phyloP scores from a whole-genome alignment of 1,140 invertebrate genomes.

The Triops longicaudatus region DNA sequence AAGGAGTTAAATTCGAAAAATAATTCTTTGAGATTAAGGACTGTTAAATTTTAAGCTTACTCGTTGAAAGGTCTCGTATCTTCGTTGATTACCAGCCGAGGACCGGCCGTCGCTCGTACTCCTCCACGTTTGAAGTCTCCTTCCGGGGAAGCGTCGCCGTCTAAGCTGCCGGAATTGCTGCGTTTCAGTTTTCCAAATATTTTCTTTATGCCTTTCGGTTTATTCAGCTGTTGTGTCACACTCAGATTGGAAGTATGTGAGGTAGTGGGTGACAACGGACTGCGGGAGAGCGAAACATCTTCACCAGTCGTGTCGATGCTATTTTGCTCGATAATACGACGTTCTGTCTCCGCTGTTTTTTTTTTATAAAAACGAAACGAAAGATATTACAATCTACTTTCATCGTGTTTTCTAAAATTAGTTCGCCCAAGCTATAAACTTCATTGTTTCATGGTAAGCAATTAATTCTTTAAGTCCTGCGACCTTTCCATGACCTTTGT shows the following conservation, averaged over 20 bases:
- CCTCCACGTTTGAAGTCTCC: slow-evolving; percentile 60
- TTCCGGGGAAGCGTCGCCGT: slow-evolving; percentile 48
- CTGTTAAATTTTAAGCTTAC: neutral
- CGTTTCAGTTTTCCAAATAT: slow-evolving; percentile 48
- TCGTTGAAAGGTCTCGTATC: slow-evolving; percentile 18
- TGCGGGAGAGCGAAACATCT: slow-evolving; percentile 28
- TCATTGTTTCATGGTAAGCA: no score
- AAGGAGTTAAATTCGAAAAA: no score
- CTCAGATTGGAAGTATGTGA: slow-evolving; percentile 41
- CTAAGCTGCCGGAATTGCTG: slow-evolving; percentile 61
- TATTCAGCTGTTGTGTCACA: slow-evolving; percentile 48
- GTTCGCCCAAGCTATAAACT: no score
- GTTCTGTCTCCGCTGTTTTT: slow-evolving; percentile 38
- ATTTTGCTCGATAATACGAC: neutral
- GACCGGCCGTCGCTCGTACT: slow-evolving; percentile 63
- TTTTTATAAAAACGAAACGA: slow-evolving; percentile 25
- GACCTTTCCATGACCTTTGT: no score
- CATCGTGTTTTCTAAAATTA: neutral
- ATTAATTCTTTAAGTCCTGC: no score
- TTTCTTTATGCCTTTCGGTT: slow-evolving; percentile 45
- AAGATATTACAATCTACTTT: neutral
- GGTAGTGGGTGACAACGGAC: neutral
- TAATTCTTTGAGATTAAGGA: no score
- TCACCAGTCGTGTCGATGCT: slow-evolving; percentile 26
- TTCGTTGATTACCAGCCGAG: slow-evolving; percentile 57